phyloP scores from a whole-genome alignment of 2,797 vertebrate genomes.

The Philypnodon macrostomus region DNA sequence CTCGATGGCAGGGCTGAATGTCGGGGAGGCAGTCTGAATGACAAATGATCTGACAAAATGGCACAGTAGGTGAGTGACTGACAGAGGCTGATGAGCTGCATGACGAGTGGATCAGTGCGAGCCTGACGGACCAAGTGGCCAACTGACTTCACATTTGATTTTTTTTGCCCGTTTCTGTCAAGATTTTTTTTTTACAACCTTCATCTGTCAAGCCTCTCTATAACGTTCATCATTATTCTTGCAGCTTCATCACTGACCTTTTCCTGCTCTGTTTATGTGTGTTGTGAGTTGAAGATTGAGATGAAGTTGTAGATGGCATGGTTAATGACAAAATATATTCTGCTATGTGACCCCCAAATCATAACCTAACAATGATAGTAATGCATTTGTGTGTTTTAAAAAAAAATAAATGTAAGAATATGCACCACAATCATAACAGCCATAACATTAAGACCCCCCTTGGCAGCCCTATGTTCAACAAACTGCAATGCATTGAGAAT shows the following conservation, averaged over 20 bases:
- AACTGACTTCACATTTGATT: conserved; percentile 11
- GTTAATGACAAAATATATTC: conserved; percentile 44
- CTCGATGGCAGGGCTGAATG: conserved; percentile 11
- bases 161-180: conserved; percentile 2
- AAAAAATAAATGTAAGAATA: no score
- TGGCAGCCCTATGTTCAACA: no score
- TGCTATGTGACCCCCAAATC: conserved; percentile 36
- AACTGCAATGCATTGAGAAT: no score
- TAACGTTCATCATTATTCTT: conserved; percentile 11
- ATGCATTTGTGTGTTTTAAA: no score
- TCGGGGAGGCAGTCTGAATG: conserved; percentile 17
- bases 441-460: no score
- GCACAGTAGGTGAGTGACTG: conserved; percentile 28
- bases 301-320: conserved; percentile 21
- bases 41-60: conserved; percentile 34
- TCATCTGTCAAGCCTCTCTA: conserved; percentile 24
- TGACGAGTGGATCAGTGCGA: conserved; percentile 25
- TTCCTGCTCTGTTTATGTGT: conserved; percentile 32
- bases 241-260: conserved; percentile 32
- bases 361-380: no score
- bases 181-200: conserved; percentile 11
- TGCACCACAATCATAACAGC: no score
- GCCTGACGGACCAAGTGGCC: no score
- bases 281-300: conserved; percentile 21
- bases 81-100: conserved; percentile 26